Evolutionary conservation across 2,113 vertebrate genomes (phyloP), one percentile per base, ranked within the genome.

Genomic region (Halcyon senegalensis): DNA sequence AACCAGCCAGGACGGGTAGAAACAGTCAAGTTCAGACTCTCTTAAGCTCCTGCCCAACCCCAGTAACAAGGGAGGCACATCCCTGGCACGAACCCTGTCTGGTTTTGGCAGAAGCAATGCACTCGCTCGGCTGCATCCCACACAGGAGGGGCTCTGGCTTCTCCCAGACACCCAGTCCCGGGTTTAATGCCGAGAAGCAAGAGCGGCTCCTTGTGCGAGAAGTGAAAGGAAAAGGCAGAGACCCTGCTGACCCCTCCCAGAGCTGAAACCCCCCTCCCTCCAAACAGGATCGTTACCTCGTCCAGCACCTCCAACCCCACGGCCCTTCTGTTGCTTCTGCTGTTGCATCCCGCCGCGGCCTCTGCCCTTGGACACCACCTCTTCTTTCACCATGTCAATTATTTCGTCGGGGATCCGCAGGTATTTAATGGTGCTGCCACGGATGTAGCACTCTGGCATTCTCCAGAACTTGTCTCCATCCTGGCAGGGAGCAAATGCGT

Each of bases 381-480:
- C 99, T 84, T 99, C 99, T 90, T 99, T 99, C 94, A 99, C 99
- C 99, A 99, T 99, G 97, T 99, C 99, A 5, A 99, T 99, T 91
- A 99, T 99, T 84, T 99, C 99, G 2, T 99, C 99, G 0, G 99
- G 99, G 96, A 99, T 99, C 31, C 99, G 98, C 93, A 99, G 97
- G 96, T 99, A 99, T 93, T 99, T 99, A 88, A 99, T 99, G 39
- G 99, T 99, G 98, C 99, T 99, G 94, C 99, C 99, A 1, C 99
- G 98, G 76, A 99, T 99, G 94, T 99, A 99, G 94, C 99, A 99
- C 97, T 99, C 99, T 0, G 99, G 99, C 99, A 99, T 99, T 69
- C 99, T 98, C 99, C 99, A 99, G 97, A 99, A 99, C 93, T 99
- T 99, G 96, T 99, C 99, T 78, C 99, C 99, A 6, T 99, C 99